phyloP scores from a whole-genome alignment of 2,888 invertebrate species.

The Volucella zonaria region DNA sequence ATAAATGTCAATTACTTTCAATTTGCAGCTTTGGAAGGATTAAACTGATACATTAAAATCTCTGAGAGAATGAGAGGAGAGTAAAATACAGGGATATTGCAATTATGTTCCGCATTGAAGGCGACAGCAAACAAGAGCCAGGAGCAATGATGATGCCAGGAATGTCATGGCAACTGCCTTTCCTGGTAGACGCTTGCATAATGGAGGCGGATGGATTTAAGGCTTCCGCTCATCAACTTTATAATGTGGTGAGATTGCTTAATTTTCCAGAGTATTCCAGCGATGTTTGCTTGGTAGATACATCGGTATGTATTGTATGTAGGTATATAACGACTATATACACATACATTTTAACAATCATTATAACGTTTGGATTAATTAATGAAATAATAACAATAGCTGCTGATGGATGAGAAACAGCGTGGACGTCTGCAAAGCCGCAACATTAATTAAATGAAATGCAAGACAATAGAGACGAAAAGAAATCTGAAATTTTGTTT shows the following conservation, averaged over 20 bases:
- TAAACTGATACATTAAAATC: conserved; percentile 75
- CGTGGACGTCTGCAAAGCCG: conserved; percentile 20
- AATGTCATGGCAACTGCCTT: conserved; percentile 52
- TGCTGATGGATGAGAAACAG: conserved; percentile 50
- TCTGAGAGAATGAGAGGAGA: conserved; percentile 37
- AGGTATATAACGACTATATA: too few species aligned
- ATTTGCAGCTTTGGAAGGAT: conserved; percentile 77
- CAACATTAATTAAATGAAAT: conserved; percentile 53
- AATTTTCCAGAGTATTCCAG: conserved; percentile 38
- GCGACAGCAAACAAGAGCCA: conserved; percentile 58
- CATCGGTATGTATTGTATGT: too few species aligned
- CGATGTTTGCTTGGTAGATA: conserved; percentile 16
- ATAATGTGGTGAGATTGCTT: conserved; percentile 56
- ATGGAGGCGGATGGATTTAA: conserved; percentile 66
- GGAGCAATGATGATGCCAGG: conserved; percentile 48
- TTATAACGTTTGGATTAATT: conserved; percentile 61
- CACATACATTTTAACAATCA: conserved; percentile 40
- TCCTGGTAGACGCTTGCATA: conserved; percentile 49
- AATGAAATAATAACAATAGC: conserved; percentile 64
- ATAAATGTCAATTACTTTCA: conserved; percentile 81
- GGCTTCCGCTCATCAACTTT: conserved; percentile 67
- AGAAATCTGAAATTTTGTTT: conserved; percentile 13
- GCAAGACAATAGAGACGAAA: conserved; percentile 31
- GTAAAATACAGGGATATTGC: conserved; percentile 55
- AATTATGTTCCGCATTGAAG: conserved; percentile 54